phyloP scores from a whole-genome alignment of 2,113 vertebrate genomes.

The Prietella phreatophila region DNA sequence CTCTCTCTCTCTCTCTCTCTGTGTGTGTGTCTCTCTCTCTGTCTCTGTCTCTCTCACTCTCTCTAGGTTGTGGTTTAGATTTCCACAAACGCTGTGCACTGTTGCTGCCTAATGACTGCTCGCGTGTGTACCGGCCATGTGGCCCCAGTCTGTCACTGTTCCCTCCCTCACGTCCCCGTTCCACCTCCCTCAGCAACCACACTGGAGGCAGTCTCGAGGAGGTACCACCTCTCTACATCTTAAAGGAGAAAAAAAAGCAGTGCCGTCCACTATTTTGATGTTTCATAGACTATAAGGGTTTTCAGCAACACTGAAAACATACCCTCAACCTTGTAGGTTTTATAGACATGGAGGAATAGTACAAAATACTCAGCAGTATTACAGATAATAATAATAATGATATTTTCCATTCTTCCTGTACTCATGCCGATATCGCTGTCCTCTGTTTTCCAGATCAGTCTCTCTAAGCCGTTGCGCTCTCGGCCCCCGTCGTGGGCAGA shows the following conservation, averaged over 20 bases:
- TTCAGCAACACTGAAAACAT: not conserved
- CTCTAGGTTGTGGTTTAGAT: slow-evolving; percentile 82
- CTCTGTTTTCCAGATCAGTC: slow-evolving; percentile 65
- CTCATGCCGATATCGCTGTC: not conserved
- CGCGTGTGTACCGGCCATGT: slow-evolving; percentile 73
- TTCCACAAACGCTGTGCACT: slow-evolving; percentile 87
- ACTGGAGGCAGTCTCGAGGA: slow-evolving; percentile 73
- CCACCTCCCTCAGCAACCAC: slow-evolving; percentile 70
- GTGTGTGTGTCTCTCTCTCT: not conserved
- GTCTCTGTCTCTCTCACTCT: not conserved
- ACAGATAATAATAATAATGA: not conserved
- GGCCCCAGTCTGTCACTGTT: slow-evolving; percentile 80
- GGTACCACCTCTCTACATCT: slow-evolving; percentile 49
- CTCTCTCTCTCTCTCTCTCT: not conserved
- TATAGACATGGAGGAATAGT: not conserved
- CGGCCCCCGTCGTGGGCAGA: slow-evolving; percentile 71
- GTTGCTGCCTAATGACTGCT: slow-evolving; percentile 80
- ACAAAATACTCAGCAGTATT: not conserved
- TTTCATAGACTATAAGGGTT: not conserved
- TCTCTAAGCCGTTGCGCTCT: slow-evolving; percentile 60
- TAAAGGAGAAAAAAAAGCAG: not conserved
- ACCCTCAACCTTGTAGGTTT: not conserved
- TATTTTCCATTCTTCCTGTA: not conserved
- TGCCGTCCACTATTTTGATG: not conserved
- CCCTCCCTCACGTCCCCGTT: slow-evolving; percentile 61